Conservation (phyloP, 92 coral and sea anemone species). For the Porites divaricata region DNA sequence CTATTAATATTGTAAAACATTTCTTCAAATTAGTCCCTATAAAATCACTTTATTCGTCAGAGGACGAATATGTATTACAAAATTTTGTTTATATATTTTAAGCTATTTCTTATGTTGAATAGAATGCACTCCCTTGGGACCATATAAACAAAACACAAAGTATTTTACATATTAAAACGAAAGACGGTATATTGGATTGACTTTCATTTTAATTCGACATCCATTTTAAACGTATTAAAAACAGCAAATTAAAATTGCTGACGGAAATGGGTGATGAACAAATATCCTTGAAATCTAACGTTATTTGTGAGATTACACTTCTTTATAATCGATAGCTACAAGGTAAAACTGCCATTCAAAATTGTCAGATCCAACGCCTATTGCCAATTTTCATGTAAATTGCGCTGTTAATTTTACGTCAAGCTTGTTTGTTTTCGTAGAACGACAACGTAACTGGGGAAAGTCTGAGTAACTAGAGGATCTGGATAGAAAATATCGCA, state of each 20-base stretch:
- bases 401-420: not conserved
- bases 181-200: no score
- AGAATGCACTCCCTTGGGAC: not conserved
- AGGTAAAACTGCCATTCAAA: not conserved
- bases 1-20: no score
- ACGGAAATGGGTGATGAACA: not conserved
- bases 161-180: no score
- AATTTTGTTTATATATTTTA: no score
- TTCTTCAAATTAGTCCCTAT: no score
- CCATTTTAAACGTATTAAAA: no score
- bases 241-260: not conserved
- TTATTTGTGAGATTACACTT: not conserved
- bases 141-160: not conserved
- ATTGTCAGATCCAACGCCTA: not conserved
- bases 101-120: not conserved
- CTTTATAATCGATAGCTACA: not conserved
- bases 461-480: not conserved
- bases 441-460: no score
- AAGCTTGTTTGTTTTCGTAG: no score
- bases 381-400: not conserved
- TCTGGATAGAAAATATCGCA: not conserved
- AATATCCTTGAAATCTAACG: not conserved
- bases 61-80: no score
- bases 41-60: no score
- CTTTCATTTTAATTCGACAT: no score